Evolutionary conservation across 2,888 invertebrate genomes (phyloP).

Genomic region (Pandemis corylana): DNA sequence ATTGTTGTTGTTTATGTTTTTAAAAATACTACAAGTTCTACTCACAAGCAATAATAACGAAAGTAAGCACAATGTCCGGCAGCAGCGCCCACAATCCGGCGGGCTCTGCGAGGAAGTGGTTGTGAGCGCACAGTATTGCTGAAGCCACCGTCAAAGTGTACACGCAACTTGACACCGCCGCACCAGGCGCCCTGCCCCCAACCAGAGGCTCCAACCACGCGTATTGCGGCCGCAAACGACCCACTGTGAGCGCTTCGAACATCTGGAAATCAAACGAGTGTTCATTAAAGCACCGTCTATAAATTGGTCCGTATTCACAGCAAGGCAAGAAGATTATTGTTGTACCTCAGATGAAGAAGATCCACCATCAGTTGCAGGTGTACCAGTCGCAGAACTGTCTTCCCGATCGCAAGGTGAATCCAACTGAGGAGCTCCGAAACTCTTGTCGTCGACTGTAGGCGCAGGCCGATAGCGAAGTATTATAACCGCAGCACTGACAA

Average conservation of each 20-base stretch:
- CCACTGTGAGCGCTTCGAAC: slow-evolving; percentile 88
- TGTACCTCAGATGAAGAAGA: slow-evolving; percentile 84
- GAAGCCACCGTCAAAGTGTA: slow-evolving; percentile 88
- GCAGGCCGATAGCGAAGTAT: slow-evolving; percentile 91
- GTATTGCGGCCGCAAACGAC: slow-evolving; percentile 89
- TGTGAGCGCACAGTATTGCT: slow-evolving; percentile 88
- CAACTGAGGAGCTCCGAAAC: slow-evolving; percentile 76
- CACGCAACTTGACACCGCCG: slow-evolving; percentile 89
- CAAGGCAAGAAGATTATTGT: too few relatives aligned
- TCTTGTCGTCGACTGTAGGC: slow-evolving; percentile 77
- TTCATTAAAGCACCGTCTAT: not conserved
- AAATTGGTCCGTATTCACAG: not conserved
- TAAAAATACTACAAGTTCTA: slow-evolving; percentile 36
- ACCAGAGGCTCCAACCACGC: slow-evolving; percentile 90
- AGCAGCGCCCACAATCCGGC: slow-evolving; percentile 88
- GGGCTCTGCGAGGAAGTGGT: slow-evolving; percentile 85
- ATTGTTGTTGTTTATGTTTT: not conserved
- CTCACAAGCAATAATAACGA: slow-evolving; percentile 88
- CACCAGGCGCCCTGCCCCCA: slow-evolving; percentile 91
- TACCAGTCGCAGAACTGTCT: slow-evolving; percentile 86
- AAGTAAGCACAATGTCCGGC: slow-evolving; percentile 86
- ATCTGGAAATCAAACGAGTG: slow-evolving; percentile 64
- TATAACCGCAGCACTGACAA: slow-evolving; percentile 95
- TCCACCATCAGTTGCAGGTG: slow-evolving; percentile 85
- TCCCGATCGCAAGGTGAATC: slow-evolving; percentile 85